phyloP scores from a whole-genome alignment of 2,888 invertebrate genomes.

The Agapostemon virescens region DNA sequence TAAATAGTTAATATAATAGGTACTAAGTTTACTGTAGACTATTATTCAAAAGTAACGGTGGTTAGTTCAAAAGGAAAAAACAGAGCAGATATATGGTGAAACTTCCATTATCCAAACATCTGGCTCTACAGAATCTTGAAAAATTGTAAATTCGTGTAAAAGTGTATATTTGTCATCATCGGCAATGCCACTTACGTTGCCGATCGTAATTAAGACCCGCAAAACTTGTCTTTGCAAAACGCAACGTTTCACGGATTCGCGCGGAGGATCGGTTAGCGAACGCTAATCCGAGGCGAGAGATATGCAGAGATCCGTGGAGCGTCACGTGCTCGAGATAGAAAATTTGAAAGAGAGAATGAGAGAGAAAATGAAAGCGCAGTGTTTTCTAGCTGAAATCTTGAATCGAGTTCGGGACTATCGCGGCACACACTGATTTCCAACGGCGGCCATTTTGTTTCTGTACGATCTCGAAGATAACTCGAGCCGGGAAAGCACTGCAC shows the following conservation, averaged over 20 bases:
- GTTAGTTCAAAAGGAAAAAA: neutral
- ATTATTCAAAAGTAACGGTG: slow-evolving; percentile 12
- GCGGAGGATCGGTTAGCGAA: neutral
- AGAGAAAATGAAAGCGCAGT: neutral
- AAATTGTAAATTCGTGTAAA: slow-evolving; percentile 13
- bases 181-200: neutral
- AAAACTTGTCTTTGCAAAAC: neutral
- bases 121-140: neutral
- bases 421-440: neutral
- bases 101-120: slow-evolving; percentile 13
- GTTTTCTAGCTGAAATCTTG: neutral
- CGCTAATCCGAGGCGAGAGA: neutral
- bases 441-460: neutral
- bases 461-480: neutral
- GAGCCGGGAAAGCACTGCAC: neutral
- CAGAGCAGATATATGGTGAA: neutral
- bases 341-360: neutral
- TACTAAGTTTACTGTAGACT: slow-evolving; percentile 11
- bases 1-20: slow-evolving; percentile 9
- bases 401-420: neutral
- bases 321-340: neutral
- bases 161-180: neutral
- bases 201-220: neutral
- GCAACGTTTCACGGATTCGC: neutral
- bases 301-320: neutral